Evolutionary conservation across 2,797 vertebrate genomes (phyloP), one percentile per base, ranked within the genome.

Genomic region (Notolabrus celidotus): DNA sequence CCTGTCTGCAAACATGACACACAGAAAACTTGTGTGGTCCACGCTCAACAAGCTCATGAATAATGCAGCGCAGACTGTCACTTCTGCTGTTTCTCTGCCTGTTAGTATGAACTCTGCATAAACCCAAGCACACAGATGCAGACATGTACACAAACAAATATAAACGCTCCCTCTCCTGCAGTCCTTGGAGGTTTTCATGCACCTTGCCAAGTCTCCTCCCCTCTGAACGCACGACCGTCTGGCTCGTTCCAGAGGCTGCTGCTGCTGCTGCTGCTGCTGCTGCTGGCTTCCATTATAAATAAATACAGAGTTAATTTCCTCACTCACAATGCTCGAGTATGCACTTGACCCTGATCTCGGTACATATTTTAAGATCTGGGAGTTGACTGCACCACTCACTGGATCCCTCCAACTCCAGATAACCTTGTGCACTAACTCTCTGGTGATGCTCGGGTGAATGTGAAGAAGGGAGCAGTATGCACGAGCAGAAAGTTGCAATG

Each of bases 41-140:
- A 59, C 41, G 20, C 41, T 27, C 8, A 66, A 58, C n/a, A 22
- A 39, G n/a, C 49, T 67, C 39, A 60, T 78, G 66, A 70, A 71
- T 80, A 66, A 78, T 73, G 54, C 36, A 39, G 22, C 15, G 3
- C 14, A 68, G 60, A 71, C 55, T n/a, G 61, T 54, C 38, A 38
- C 54, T 25, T 57, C 67, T 51, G 82, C 71, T 76, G 71, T 39
- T 12, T 62, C 42, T 27, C 8, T 61, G 49, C 1, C 10, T 67
- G 80, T 39, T 60, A 29, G 51, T 27, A 34, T 73, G 59, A 79
- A 71, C 63, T 70, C 36, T 52, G 54, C 47, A 31, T 55, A 46
- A 53, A 78, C 53, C 46, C 29, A 19, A 8, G 15, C 61, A 45
- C 52, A 58, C 36, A 53, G 53, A 65, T 7, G 22, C 47, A 62